A percentile compares a stretch with the other conserved stretches of the same genome.
Evolutionary conservation across 2,797 vertebrate species (phyloP).

Genomic region (Anguilla marmorata): DNA sequence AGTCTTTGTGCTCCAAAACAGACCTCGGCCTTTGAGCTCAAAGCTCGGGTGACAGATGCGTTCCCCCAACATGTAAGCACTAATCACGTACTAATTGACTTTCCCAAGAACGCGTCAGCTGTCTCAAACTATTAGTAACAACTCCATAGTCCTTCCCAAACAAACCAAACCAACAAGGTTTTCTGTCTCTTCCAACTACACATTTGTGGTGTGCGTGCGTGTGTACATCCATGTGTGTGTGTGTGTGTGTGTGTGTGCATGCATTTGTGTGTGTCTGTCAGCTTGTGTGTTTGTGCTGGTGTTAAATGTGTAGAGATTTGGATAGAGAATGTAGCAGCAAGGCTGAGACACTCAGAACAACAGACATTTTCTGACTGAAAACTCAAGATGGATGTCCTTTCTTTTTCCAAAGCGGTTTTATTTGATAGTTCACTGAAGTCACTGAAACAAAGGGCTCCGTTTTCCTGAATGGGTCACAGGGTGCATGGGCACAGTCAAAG

Average conservation of each 20-base stretch:
- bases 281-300: not conserved
- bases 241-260: not conserved
- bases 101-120: constrained; percentile 49
- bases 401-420: not conserved
- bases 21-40: constrained; percentile 38
- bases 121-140: constrained; percentile 55
- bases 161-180: not conserved
- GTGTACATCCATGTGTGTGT: not conserved
- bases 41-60: constrained; percentile 34
- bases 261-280: not conserved
- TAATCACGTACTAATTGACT: constrained; percentile 63
- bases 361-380: not conserved
- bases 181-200: not conserved
- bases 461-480: too few relatives aligned
- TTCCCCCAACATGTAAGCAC: constrained; percentile 43
- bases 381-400: not conserved
- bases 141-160: constrained; percentile 27
- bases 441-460: not conserved
- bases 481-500: too few relatives aligned
- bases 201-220: not conserved
- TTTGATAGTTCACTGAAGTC: not conserved
- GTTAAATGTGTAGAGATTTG: not conserved
- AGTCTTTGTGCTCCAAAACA: constrained; percentile 34
- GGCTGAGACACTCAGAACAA: not conserved
- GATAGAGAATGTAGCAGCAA: not conserved